Base-by-base conservation (phyloP, 1,140 invertebrate species). In the Zaprionus nigranus region DNA sequence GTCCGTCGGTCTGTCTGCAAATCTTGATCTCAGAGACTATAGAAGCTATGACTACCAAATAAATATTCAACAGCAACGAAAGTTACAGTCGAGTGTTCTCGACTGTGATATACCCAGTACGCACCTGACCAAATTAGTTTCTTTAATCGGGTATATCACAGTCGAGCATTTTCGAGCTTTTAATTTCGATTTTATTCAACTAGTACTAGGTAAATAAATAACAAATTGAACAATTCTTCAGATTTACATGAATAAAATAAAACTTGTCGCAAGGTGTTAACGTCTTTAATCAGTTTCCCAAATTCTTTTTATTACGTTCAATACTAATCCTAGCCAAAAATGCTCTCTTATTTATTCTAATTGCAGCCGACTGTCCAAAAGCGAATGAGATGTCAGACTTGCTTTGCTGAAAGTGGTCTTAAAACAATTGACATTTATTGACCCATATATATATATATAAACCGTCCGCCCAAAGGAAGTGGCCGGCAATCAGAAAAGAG, bases 391-490 rank as follows among this genome's bases (percentile, higher is more conserved):
- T n/a, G 51, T 46, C 49, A 69, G 58, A 57, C 65, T 12, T 56
- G 26, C 20, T n/a, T 30, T 58, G 49, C 58, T 26, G 17, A 72
- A 43, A 75, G 53, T 61, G 49, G 58, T 65, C 78, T 66, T 69
- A 88, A 79, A 65, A 81, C 72, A 88, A 88, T 90, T 88, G 85
- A 90, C 85, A 90, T 81, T 90, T 88, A 88, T 88, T 88, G 85
- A 79, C 81, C 84, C 79, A 88, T 79, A 90, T 84, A 90, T 83
- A 90, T 83, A 81, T 84, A 90, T 72, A 85, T 81, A 81, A 84
- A 81, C 63, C 43, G 46, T 66, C 62, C 64, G 46, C 65, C 67
- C 54, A 64, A 60, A 58, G 81, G 71, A 85, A 81, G 63, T 71
- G 54, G 57, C 34, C 43, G 46, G 46, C 51, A 38, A 38, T 28